Conservation (phyloP, 1,140 invertebrate genomes). For the Brachionus koreanus region DNA sequence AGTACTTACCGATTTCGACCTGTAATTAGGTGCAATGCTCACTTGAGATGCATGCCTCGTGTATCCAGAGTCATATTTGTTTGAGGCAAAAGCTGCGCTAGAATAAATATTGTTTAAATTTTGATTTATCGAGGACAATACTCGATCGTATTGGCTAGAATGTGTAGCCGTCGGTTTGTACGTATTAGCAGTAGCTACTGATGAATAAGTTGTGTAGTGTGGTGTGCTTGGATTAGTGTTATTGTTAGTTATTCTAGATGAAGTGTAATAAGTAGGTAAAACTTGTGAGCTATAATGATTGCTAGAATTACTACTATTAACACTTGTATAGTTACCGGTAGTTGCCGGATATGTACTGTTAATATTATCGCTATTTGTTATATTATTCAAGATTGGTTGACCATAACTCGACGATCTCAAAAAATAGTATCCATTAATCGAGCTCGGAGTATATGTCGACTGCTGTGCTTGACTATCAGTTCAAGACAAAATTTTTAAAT, state of each 20-base stretch:
- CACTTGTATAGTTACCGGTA: background rate
- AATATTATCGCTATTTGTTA: constrained; percentile 11
- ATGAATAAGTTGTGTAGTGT: constrained; percentile 24
- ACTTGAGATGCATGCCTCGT: background rate
- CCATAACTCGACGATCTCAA: constrained; percentile 15
- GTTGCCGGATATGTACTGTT: background rate
- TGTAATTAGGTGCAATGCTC: background rate
- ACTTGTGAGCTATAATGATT: constrained; percentile 1
- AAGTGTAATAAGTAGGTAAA: constrained; percentile 27
- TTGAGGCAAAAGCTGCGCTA: background rate
- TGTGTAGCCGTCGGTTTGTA: background rate
- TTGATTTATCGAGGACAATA: constrained; percentile 22
- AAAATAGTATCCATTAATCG: constrained; percentile 29
- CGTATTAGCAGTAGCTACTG: background rate
- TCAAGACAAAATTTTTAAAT: background rate
- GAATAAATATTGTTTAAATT: constrained; percentile 42
- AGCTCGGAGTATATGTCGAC: background rate
- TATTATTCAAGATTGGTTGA: constrained; percentile 23
- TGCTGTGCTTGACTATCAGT: constrained; percentile 22
- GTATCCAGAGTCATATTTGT: background rate
- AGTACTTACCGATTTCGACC: constrained; percentile 23
- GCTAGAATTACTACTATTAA: background rate
- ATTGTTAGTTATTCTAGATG: constrained; percentile 20
- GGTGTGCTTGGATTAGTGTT: background rate
- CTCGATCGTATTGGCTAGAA: constrained; percentile 10